These are phyloP conservation scores for Brevimyrus niger DNA, from an alignment of 2,113 vertebrate species.

Conservation along the genomic window DNA sequence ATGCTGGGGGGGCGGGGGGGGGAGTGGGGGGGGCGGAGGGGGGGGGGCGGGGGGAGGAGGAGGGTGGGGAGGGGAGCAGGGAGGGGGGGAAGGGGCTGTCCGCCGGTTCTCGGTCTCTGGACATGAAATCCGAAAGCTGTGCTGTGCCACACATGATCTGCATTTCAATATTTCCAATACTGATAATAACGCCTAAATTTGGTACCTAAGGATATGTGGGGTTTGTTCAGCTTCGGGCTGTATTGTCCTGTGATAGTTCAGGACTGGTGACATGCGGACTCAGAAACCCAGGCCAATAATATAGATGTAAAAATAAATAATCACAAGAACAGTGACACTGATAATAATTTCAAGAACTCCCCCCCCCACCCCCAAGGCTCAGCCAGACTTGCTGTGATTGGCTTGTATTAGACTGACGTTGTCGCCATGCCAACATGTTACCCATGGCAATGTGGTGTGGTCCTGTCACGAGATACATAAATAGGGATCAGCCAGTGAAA, in stretches of 20 bases:
- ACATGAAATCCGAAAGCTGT: background rate
- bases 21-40: too few species aligned
- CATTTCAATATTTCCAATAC: background rate
- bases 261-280: background rate
- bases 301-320: background rate
- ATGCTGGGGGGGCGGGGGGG: too few species aligned
- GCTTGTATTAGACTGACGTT: background rate
- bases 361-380: background rate
- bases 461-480: background rate
- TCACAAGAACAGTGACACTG: background rate
- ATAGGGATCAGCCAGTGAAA: background rate
- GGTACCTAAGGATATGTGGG: background rate
- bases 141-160: background rate
- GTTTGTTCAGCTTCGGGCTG: background rate
- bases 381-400: background rate
- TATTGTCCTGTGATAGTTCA: background rate
- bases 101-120: background rate
- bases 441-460: background rate
- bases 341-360: background rate
- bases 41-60: too few species aligned
- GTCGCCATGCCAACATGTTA: background rate
- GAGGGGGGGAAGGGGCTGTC: background rate
- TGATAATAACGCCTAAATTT: background rate
- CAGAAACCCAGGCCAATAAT: background rate
- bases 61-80: too few species aligned